These are phyloP conservation scores for Sphenodon punctatus DNA, from an alignment of 2,797 vertebrate genomes.

Conservation along the genomic window DNA sequence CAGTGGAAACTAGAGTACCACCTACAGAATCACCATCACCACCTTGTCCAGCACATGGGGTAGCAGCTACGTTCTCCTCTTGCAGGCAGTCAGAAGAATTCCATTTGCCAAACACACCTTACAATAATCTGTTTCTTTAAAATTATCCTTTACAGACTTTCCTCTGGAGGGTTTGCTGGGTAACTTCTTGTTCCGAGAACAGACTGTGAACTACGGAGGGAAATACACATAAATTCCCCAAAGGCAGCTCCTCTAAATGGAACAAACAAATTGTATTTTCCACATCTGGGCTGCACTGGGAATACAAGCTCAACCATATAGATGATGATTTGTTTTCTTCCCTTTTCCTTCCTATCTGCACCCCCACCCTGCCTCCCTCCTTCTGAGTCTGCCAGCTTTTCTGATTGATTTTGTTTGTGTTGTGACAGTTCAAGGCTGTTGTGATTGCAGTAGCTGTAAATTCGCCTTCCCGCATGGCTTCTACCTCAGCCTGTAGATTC, in stretches of 20 bases:
- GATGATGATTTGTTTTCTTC: not conserved
- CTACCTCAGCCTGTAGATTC: not conserved
- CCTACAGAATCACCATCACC: not conserved
- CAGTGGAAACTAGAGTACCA: not conserved
- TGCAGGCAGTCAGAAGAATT: not conserved
- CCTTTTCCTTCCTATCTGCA: not conserved
- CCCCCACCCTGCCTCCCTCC: too few species aligned
- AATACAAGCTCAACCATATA: not conserved
- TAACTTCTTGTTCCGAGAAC: not conserved
- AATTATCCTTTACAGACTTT: not conserved
- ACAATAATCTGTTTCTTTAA: not conserved
- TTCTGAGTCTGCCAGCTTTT: not conserved
- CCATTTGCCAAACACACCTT: not conserved
- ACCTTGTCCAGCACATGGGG: not conserved
- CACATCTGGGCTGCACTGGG: not conserved
- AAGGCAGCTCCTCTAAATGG: not conserved
- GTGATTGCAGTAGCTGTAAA: not conserved
- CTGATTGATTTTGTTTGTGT: not conserved
- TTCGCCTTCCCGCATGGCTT: not conserved
- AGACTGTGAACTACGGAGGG: slow-evolving; percentile 19
- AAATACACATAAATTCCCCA: not conserved
- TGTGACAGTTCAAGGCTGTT: not conserved
- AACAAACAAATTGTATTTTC: slow-evolving; percentile 8
- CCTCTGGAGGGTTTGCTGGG: not conserved
- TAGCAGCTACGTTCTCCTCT: not conserved